Evolutionary conservation across 2,113 vertebrate genomes (phyloP), one percentile per base, ranked within the genome.

Genomic region (Anguilla japonica): DNA sequence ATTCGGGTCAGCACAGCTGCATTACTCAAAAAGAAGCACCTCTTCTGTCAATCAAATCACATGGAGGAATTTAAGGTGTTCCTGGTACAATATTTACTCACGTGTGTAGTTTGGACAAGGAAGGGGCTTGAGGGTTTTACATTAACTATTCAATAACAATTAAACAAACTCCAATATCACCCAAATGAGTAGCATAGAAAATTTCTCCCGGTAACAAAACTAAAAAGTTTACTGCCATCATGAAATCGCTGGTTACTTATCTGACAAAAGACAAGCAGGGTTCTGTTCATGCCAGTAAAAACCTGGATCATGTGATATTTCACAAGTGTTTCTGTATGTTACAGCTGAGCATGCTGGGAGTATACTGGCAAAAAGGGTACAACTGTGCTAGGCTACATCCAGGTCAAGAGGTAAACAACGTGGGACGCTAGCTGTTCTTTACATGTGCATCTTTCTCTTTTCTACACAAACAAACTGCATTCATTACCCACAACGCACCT

Each of bases 401-500:
- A 79, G 63, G 22, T n/a, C 43, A 87, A 46, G 71, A 79, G 67
- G 5, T 20, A 8, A 40, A 53, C 53, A 87, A 79, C 4, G 83
- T 8, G 56, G 60, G 50, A 34, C 34, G 34, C 43, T 75, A 18
- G 43, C n/a, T 34, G 34, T 15, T 40, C 4, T 86, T 78, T 43
- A 41, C 29, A 43, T 1, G 41, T 81, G 79, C 79, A 81, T 53
- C 60, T 3, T 67, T 60, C 60, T 8, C 40, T 18, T 80, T 67
- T 40, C 20, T 71, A 40, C 29, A 81, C 50, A 79, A 67, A 81
- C 57, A 53, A 82, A 41, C 83, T 22, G 57, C 16, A 89, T 46
- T 26, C 57, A 84, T 56, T 46, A 87, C 56, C 71, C 16, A 63
- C 50, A 88, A 83, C 60, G 81, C 60, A 26, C n/a, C 56, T 43